Evolutionary conservation across 1,140 invertebrate species (phyloP).

Genomic region (Lasaia peninsularis): DNA sequence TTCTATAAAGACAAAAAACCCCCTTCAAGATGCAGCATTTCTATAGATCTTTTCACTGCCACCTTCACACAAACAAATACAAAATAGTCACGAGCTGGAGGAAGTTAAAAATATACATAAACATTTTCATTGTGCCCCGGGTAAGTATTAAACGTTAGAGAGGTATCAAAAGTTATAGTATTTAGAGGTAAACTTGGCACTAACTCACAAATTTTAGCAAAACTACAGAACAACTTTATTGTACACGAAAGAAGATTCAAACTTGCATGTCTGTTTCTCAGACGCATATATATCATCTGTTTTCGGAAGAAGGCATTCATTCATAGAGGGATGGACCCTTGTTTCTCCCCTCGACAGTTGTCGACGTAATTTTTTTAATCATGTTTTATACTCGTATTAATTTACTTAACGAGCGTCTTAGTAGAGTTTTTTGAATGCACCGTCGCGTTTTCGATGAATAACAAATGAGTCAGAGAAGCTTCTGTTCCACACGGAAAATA

Average conservation of each 20-base stretch:
- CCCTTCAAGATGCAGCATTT: background rate
- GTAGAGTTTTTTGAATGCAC: slow-evolving; percentile 47
- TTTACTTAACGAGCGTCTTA: slow-evolving; percentile 71
- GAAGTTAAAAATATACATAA: slow-evolving; percentile 66
- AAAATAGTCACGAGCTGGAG: slow-evolving; percentile 21
- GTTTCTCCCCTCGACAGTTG: slow-evolving; percentile 44
- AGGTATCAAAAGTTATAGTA: slow-evolving; percentile 69
- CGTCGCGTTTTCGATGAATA: slow-evolving; percentile 68
- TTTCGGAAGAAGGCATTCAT: slow-evolving; percentile 49
- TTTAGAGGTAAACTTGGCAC: slow-evolving; percentile 66
- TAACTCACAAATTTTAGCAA: slow-evolving; percentile 35
- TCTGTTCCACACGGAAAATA: slow-evolving; percentile 43
- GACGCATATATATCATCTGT: slow-evolving; percentile 27
- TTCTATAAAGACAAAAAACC: background rate
- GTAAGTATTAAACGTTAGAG: slow-evolving; percentile 53
- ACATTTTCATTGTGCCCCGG: slow-evolving; percentile 62
- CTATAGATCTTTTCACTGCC: background rate
- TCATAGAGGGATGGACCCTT: slow-evolving; percentile 61
- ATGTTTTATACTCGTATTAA: slow-evolving; percentile 75
- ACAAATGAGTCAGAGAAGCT: slow-evolving; percentile 49
- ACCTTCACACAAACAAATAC: slow-evolving; percentile 17
- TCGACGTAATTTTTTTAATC: slow-evolving; percentile 75
- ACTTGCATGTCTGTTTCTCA: slow-evolving; percentile 16
- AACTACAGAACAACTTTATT: slow-evolving; percentile 26
- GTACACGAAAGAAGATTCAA: slow-evolving; percentile 16